phyloP scores from a whole-genome alignment of 2,797 vertebrate species.

The Glossophaga mutica region DNA sequence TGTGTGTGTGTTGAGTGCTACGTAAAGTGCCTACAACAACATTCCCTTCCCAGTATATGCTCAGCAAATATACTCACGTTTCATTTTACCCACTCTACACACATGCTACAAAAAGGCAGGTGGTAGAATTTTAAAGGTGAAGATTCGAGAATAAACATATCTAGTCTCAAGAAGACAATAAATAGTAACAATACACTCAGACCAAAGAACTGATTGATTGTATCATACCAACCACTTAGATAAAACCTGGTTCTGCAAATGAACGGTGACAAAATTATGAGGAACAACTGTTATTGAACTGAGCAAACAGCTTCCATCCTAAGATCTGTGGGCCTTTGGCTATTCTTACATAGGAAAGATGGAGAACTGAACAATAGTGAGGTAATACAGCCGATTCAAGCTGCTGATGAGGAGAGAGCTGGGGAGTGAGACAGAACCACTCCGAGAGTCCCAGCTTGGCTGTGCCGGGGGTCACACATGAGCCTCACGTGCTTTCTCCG shows the following conservation, averaged over 20 bases:
- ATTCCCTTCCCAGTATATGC: neutral
- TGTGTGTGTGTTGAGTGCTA: neutral
- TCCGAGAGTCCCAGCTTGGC: neutral
- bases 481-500: neutral
- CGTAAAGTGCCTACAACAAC: neutral
- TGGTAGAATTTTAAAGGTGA: neutral
- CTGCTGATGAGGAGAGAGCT: neutral
- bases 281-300: neutral
- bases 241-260: neutral
- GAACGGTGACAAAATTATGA: neutral
- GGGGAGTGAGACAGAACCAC: neutral
- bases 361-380: neutral
- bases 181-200: neutral
- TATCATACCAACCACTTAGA: neutral
- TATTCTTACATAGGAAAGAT: neutral
- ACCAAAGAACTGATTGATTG: neutral
- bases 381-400: neutral
- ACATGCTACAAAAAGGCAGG: neutral
- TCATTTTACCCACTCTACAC: neutral
- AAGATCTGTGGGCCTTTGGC: neutral
- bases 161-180: neutral
- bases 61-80: neutral
- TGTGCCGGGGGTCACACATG: neutral
- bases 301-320: neutral
- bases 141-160: neutral